Percentiles rank a stretch among this genome's conserved stretches.
These are phyloP conservation scores for Spizella passerina DNA, from an alignment of 2,797 vertebrate genomes.

Conservation along the genomic window DNA sequence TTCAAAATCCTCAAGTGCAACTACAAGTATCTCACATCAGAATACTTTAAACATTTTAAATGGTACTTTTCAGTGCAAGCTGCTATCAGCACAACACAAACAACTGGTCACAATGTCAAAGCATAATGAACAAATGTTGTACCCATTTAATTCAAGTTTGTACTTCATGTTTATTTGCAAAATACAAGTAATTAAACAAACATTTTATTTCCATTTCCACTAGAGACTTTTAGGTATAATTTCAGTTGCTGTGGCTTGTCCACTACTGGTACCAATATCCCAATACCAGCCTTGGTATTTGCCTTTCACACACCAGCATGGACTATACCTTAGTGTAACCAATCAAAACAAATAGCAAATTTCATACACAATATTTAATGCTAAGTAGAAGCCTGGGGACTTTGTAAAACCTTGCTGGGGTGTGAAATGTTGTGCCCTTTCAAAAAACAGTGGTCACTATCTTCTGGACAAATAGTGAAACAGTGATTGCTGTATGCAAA, in stretches of 20 bases:
- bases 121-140: neutral
- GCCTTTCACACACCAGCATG: neutral
- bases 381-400: neutral
- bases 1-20: neutral
- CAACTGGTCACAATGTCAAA: neutral
- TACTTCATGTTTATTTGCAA: conserved; percentile 53
- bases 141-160: neutral
- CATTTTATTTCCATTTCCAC: neutral
- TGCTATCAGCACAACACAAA: neutral
- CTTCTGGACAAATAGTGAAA: neutral
- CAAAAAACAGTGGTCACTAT: neutral
- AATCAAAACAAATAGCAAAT: neutral
- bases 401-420: neutral
- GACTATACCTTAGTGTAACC: neutral
- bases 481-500: neutral
- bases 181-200: conserved; percentile 13
- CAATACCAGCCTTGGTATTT: neutral
- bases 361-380: neutral
- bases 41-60: neutral
- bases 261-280: neutral
- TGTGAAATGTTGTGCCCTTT: neutral
- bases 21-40: neutral
- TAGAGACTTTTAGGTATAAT: neutral
- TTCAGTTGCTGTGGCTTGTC: conserved; percentile 3
- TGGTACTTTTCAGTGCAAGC: neutral